Evolutionary conservation across 1,140 invertebrate genomes (phyloP), one percentile per base, ranked within the genome.

Genomic region (Acromyrmex charruanus): DNA sequence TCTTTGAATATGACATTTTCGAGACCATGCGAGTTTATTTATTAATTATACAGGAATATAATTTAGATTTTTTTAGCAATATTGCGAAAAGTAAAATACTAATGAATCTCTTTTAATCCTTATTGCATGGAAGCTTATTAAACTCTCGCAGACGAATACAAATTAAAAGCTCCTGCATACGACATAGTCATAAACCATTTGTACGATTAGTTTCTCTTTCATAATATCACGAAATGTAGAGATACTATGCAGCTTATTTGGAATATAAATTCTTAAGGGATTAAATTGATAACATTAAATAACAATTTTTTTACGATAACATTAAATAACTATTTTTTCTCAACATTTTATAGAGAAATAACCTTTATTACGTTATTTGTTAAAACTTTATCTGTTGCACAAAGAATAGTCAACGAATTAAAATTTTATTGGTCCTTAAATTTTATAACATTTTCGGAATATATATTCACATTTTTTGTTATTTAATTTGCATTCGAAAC

Each of bases 11-110:
- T 65, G 28, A 65, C 35, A 16, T 16, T 51, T 63, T 28, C 0
- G 59, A 7, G 25, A 61, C 28, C 61, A 2, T 65, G 6, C 0
- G 28, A 65, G 16, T 65, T 65, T 65, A 39, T 21, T 68, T 35
- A 68, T 68, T 68, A 68, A 68, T 68, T 68, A 21, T 25, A 25
- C 35, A 49, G 9, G 6, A 44, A 49, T 49, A 16, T 69, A 69
- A 69, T 69, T 69, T 69, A 44, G 5, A 69, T 12, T 69, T 69
- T 69, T 69, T 69, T 69, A 69, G 5, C 18, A 21, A 18, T 44
- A 21, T 12, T 16, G 31, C 65, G 31, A 69, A 16, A 69, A 69
- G 3, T 66, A 39, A 18, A 25, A 21, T 44, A 21, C 12, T 69
- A 44, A 69, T 69, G n/a, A 69, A 49, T 14, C 44, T 69, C 10